Conservation (phyloP, 2,797 vertebrate genomes). For the Cyprinodon diabolis region DNA sequence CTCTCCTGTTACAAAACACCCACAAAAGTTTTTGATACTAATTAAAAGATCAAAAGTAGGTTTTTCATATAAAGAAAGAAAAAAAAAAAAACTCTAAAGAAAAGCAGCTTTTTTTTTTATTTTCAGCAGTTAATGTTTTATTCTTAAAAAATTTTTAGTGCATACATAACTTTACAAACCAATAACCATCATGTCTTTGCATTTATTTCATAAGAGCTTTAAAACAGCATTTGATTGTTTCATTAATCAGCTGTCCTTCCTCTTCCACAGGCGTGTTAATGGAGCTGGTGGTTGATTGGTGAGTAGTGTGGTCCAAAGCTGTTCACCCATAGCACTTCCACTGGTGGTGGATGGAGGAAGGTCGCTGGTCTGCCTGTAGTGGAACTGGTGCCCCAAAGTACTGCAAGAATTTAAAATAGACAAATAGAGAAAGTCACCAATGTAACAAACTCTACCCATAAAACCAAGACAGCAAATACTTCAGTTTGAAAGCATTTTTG, state of each 20-base stretch:
- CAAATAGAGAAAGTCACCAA: conserved; percentile 1
- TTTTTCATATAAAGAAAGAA: not conserved
- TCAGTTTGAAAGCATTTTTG: not conserved
- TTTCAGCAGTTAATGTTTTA: not conserved
- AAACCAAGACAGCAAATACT: not conserved
- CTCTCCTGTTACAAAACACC: too few relatives aligned
- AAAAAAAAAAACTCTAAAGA: not conserved
- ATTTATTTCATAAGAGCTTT: too few relatives aligned
- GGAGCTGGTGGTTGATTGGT: conserved; percentile 5
- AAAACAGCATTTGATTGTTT: not conserved
- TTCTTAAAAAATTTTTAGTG: not conserved
- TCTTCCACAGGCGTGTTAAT: not conserved
- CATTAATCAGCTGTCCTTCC: not conserved
- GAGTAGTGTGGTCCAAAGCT: conserved; percentile 2
- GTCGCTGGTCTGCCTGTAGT: not conserved
- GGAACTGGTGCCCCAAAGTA: not conserved
- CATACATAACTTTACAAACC: not conserved
- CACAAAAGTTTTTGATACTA: too few relatives aligned
- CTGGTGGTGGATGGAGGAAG: not conserved
- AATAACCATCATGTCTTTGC: not conserved
- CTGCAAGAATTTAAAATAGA: not conserved
- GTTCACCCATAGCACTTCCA: not conserved
- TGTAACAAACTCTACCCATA: not conserved
- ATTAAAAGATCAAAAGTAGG: too few relatives aligned
- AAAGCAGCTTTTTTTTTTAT: not conserved